Evolutionary conservation across 1,140 invertebrate species (phyloP), one percentile per base, ranked within the genome.

Genomic region (Drosophila bipectinata): DNA sequence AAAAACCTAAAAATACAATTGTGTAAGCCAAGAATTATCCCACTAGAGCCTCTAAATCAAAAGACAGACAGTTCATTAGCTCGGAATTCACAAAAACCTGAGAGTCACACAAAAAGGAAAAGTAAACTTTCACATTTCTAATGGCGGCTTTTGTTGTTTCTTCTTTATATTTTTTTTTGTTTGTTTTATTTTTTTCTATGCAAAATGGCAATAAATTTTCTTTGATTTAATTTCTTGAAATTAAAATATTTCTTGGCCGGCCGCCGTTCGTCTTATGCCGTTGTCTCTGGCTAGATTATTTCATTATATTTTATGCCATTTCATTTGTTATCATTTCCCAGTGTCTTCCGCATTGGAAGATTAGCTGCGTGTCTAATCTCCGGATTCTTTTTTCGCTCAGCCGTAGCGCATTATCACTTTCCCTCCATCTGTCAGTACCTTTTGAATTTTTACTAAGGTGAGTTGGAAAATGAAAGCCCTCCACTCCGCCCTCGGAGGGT

Each of bases 91-190:
- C 21, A 68, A 39, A 44, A 56, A 34, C 44, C 12, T 26, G 9
- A 60, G 53, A 61, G 62, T 30, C 28, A 49, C 28, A 49, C 34
- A 64, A 45, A 87, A 82, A 78, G 72, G 78, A 87, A 87, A 87
- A 87, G 82, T 87, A 62, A 88, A 87, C 82, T 87, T 87, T 87
- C 82, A 87, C 82, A 87, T 82, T 79, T 82, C 66, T 78, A 82
- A 82, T 88, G 71, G 75, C 62, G 47, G 47, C 51, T 39, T 48
- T 72, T 66, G 71, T 67, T 62, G 52, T 39, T 64, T 18, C 53
- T 47, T 10, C 52, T 61, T 28, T 28, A 28, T 28, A 28, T 28
- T 28, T 6, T 28, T 28, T 37, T 64, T 60, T 37, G 49, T 37
- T 62, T 47, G 7, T 59, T n/a, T 60, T 52, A 26, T 67, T 39